These are phyloP conservation scores for Halictus rubicundus DNA, from an alignment of 1,140 invertebrate species.

Conservation along the genomic window DNA sequence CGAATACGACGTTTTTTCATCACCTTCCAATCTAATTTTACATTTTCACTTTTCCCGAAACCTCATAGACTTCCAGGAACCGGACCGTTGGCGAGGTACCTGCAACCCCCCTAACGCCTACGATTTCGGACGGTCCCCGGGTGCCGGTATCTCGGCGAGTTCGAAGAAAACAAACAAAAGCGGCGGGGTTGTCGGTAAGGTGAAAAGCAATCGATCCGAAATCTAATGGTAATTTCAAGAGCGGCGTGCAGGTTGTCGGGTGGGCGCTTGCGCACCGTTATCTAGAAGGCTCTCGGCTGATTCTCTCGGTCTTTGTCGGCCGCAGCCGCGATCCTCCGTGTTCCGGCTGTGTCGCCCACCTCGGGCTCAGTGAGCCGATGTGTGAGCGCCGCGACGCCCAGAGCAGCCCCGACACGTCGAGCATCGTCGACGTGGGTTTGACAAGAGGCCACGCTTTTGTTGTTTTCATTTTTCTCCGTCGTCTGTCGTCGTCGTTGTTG, in stretches of 20 bases:
- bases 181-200: no score
- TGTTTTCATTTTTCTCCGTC: conserved; percentile 13
- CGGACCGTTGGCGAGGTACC: no score
- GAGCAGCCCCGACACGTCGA: conserved; percentile 51
- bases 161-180: neutral
- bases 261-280: conserved; percentile 49
- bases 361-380: conserved; percentile 67
- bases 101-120: no score
- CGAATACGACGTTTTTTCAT: no score
- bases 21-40: no score
- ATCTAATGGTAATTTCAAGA: conserved; percentile 26
- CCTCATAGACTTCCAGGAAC: no score
- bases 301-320: conserved; percentile 65
- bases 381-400: conserved; percentile 68
- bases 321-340: conserved; percentile 58
- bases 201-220: conserved; percentile 2
- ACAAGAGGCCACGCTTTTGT: conserved; percentile 44
- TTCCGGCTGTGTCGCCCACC: conserved; percentile 63
- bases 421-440: conserved; percentile 46
- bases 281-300: conserved; percentile 56
- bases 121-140: no score
- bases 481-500: conserved; percentile 36
- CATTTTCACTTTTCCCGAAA: no score
- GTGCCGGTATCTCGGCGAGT: neutral
- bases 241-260: neutral